Percentiles rank a stretch among this genome's conserved stretches.
Conservation (phyloP, 1,140 invertebrate species). For the Formica exsecta region DNA sequence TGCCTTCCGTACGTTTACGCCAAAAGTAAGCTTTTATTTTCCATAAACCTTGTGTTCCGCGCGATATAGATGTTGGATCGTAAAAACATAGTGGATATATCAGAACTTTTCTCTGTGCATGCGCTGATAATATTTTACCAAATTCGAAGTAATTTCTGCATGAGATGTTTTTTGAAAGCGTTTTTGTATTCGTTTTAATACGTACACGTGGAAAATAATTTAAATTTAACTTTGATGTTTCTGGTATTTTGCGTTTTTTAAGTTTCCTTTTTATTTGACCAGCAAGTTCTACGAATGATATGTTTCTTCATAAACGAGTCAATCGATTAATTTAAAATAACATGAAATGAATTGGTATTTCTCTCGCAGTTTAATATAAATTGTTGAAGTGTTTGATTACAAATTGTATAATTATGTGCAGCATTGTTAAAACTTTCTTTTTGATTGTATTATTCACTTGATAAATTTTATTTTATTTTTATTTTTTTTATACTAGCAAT, state of each 20-base stretch:
- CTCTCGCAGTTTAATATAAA: background rate
- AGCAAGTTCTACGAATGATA: background rate
- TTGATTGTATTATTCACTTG: background rate
- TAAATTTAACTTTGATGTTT: slow-evolving; percentile 35
- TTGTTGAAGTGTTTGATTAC: background rate
- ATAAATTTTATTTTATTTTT: no score
- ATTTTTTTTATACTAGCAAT: background rate
- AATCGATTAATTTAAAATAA: no score
- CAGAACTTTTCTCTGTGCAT: slow-evolving; percentile 63
- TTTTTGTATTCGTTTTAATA: background rate
- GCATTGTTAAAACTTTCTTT: slow-evolving; percentile 19
- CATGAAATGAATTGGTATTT: background rate
- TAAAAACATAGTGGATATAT: slow-evolving; percentile 69
- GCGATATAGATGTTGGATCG: slow-evolving; percentile 62
- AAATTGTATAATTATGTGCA: slow-evolving; percentile 12
- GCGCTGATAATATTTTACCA: slow-evolving; percentile 61
- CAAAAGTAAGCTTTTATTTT: slow-evolving; percentile 79
- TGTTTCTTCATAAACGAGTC: background rate
- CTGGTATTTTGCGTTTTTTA: background rate
- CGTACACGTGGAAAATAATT: slow-evolving; percentile 1
- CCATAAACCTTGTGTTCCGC: slow-evolving; percentile 76
- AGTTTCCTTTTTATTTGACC: background rate
- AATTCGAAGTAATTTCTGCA: slow-evolving; percentile 62
- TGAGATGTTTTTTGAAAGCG: background rate
- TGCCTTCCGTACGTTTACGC: slow-evolving; percentile 66